Conservation (phyloP, 2,888 invertebrate species). For the Stegana nigrithorax region DNA sequence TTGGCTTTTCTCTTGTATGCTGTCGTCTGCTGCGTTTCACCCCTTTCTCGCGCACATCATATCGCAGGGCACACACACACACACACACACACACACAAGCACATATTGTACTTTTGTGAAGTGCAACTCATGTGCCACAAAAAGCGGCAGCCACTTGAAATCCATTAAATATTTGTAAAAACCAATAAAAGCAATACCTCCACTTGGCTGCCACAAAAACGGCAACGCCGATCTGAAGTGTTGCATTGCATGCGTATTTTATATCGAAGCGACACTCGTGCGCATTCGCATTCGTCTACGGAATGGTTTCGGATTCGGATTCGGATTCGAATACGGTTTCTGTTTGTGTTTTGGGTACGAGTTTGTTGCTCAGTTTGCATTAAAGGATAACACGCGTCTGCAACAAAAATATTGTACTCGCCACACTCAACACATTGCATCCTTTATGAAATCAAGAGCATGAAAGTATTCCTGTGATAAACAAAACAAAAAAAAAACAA, state of each 20-base stretch:
- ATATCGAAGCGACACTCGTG: not conserved
- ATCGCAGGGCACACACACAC: no score
- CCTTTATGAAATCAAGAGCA: constrained; percentile 55
- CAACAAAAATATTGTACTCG: no score
- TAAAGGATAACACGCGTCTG: constrained; percentile 55
- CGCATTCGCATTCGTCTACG: no score
- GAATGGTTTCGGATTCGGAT: no score
- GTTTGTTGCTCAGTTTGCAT: constrained; percentile 28
- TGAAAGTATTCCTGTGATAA: constrained; percentile 50
- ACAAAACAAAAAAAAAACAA: no score
- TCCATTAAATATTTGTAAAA: constrained; percentile 60
- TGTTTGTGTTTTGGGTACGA: no score
- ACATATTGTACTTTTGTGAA: no score
- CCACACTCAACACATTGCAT: constrained; percentile 42
- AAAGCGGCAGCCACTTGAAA: constrained; percentile 55
- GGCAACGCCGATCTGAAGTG: constrained; percentile 51
- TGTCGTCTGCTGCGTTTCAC: constrained; percentile 5
- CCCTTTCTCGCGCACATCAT: constrained; percentile 26
- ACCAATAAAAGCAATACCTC: constrained; percentile 53
- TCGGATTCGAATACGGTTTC: no score
- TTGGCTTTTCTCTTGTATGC: not conserved
- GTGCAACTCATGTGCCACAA: constrained; percentile 46
- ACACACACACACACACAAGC: no score
- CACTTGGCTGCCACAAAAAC: constrained; percentile 47
- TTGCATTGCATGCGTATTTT: constrained; percentile 11